Evolutionary conservation across 2,797 vertebrate species (phyloP).

Genomic region (Periparus ater): DNA sequence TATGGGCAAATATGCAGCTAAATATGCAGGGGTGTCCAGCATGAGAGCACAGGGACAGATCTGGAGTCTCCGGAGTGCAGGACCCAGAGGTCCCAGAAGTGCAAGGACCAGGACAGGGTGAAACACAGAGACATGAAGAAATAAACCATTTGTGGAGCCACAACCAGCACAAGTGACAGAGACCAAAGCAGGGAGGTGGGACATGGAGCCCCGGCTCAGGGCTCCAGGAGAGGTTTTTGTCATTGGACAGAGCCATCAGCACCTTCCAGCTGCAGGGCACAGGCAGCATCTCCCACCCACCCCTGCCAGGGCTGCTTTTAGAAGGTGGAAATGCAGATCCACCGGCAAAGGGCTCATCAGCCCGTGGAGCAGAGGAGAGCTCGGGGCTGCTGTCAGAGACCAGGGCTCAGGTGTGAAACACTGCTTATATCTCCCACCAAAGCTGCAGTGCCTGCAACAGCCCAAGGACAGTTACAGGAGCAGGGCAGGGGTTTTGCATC

Average conservation of each 20-base stretch:
- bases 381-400: fast-evolving
- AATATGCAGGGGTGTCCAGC: too few species aligned
- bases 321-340: not conserved
- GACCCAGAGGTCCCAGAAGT: not conserved
- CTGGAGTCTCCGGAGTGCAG: not conserved
- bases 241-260: fast-evolving
- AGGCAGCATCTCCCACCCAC: not conserved
- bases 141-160: not conserved
- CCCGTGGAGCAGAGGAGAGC: fast-evolving
- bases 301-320: not conserved
- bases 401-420: fast-evolving
- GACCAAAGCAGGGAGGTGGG: not conserved
- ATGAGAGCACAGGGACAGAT: not conserved
- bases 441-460: fast-evolving
- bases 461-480: not conserved
- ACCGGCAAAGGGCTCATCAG: fast-evolving
- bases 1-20: not conserved
- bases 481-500: not conserved
- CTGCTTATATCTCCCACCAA: not conserved
- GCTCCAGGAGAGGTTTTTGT: not conserved
- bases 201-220: fast-evolving
- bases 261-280: not conserved
- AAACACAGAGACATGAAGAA: not conserved
- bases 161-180: not conserved
- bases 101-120: fast-evolving